Evolutionary conservation across 2,113 vertebrate genomes (phyloP).

Genomic region (Phyllostomus discolor): DNA sequence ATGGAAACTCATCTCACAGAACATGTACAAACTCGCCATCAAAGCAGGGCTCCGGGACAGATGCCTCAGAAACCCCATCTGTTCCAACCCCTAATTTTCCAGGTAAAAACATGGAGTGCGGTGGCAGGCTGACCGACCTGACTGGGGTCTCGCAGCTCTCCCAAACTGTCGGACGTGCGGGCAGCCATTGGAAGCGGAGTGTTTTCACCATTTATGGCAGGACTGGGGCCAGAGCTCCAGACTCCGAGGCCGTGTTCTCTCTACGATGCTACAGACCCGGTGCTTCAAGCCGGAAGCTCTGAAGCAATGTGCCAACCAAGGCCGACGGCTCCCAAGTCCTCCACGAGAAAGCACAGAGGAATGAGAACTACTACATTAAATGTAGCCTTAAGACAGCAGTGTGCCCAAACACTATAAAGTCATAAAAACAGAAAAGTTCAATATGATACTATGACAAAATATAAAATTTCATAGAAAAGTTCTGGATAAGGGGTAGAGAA

Average conservation of each 20-base stretch:
- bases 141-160: not conserved
- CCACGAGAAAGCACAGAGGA: not conserved
- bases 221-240: not conserved
- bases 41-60: not conserved
- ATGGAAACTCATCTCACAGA: not conserved
- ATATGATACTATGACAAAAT: not conserved
- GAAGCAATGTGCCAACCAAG: not conserved
- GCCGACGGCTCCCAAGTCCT: not conserved
- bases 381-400: not conserved
- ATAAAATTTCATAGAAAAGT: not conserved
- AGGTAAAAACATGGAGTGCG: not conserved
- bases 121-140: not conserved
- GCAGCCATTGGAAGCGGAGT: not conserved
- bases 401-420: not conserved
- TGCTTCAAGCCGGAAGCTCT: not conserved
- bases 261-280: not conserved
- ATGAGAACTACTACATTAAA: not conserved
- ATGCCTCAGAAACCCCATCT: not conserved
- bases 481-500: not conserved
- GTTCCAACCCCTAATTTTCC: not conserved
- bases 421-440: not conserved
- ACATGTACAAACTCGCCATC: not conserved
- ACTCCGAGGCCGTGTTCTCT: not conserved
- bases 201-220: no score
- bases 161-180: accelerated